Conservation (phyloP, 2,113 vertebrate species). For the Leptobrachium ailaonicum region DNA sequence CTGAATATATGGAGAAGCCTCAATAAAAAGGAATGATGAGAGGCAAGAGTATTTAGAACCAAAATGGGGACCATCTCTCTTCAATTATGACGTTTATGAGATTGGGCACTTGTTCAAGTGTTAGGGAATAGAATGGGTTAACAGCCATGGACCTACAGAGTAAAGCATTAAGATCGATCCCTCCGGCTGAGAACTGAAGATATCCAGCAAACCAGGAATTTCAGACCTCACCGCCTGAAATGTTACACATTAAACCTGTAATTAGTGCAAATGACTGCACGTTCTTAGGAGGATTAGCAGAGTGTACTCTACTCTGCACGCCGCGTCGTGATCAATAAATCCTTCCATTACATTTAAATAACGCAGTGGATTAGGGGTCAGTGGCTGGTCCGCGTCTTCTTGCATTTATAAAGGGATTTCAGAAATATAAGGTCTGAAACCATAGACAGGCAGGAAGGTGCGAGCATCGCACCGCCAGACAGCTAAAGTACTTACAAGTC, state of each 20-base stretch:
- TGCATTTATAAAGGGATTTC: not conserved
- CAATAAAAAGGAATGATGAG: no score
- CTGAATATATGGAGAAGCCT: no score
- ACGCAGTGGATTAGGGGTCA: not conserved
- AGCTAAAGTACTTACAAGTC: no score
- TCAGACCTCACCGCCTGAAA: not conserved
- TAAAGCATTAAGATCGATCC: not conserved
- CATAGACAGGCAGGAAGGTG: no score
- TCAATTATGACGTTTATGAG: no score
- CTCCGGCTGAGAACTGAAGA: not conserved
- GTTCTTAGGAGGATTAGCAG: conserved; percentile 15
- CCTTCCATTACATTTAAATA: conserved; percentile 31
- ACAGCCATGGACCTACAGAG: no score
- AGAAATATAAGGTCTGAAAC: not conserved
- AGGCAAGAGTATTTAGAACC: no score
- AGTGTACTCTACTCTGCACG: conserved; percentile 2
- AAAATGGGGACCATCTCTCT: no score
- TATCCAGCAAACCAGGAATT: not conserved
- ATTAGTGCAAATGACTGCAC: conserved; percentile 5
- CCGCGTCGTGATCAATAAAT: conserved; percentile 12
- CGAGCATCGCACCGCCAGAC: no score
- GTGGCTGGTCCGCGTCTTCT: not conserved
- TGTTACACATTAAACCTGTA: not conserved
- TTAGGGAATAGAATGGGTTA: no score
- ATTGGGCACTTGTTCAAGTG: no score